Percentiles rank a stretch among this genome's conserved stretches.
phyloP scores from a whole-genome alignment of 2,113 vertebrate species.

The Galbula dea region DNA sequence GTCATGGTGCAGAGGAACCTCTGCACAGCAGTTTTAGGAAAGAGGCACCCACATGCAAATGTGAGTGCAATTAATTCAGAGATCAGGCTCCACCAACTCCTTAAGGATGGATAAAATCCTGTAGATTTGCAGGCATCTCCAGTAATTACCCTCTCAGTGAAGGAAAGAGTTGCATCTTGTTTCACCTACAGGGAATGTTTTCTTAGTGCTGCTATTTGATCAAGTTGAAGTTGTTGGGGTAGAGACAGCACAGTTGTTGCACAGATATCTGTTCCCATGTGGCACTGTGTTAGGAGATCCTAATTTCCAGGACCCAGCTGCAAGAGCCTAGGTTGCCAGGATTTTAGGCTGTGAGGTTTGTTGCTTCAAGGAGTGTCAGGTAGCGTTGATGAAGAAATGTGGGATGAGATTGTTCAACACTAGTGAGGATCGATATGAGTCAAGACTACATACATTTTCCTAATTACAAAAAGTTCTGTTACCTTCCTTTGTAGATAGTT shows the following conservation, averaged over 20 bases:
- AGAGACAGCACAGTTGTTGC: neutral
- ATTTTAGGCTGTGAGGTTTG: neutral
- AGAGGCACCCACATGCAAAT: neutral
- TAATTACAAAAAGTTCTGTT: neutral
- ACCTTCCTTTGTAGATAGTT: neutral
- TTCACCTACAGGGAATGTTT: neutral
- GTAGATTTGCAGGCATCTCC: neutral
- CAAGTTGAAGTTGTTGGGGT: neutral
- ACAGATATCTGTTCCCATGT: neutral
- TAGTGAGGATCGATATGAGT: neutral
- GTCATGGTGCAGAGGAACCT: neutral
- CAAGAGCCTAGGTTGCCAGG: neutral
- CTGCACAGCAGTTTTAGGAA: neutral
- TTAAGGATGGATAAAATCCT: neutral
- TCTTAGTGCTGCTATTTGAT: neutral
- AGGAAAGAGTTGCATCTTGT: neutral
- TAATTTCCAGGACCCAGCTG: rapidly evolving
- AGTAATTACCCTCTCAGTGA: neutral
- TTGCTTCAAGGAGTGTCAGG: neutral
- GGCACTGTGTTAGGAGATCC: rapidly evolving
- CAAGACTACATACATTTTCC: neutral
- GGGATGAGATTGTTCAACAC: rapidly evolving
- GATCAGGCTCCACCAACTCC: neutral
- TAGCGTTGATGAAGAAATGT: rapidly evolving
- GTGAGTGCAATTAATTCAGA: neutral